A percentile compares a stretch with the other conserved stretches of the same genome.
Conservation (phyloP, 1,140 invertebrate species). For the Drosophila tristis region DNA sequence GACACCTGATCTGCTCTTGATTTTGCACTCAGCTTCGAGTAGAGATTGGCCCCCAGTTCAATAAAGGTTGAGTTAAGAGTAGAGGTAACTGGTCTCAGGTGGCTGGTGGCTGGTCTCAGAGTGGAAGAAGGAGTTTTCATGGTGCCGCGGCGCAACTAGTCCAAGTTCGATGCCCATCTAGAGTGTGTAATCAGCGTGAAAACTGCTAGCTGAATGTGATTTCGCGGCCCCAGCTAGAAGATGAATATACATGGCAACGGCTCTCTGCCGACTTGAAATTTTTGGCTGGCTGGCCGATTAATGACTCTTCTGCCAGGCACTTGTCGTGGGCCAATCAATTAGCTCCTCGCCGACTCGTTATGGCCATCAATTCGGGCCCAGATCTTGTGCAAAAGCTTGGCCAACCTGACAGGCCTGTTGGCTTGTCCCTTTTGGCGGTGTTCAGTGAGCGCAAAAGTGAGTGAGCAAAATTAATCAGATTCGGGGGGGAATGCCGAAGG, state of each 20-base stretch:
- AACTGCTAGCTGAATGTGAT: not conserved
- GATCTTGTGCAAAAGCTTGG: slow-evolving; percentile 23
- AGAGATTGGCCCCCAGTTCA: no score
- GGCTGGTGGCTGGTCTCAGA: no score
- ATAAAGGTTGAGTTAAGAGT: no score
- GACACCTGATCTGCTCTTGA: no score
- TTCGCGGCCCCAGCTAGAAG: slow-evolving; percentile 3
- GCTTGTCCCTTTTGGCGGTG: slow-evolving; percentile 23
- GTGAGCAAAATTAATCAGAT: not conserved
- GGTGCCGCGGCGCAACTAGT: slow-evolving; percentile 4
- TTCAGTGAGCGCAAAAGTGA: not conserved
- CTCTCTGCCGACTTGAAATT: no score
- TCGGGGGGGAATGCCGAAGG: no score
- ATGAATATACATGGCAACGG: not conserved
- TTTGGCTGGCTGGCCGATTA: no score
- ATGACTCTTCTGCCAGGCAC: no score
- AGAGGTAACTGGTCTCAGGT: no score
- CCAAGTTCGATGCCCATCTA: slow-evolving; percentile 26
- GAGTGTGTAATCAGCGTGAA: slow-evolving; percentile 41
- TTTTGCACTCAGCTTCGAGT: no score
- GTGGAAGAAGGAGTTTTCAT: no score
- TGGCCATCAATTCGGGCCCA: slow-evolving; percentile 29
- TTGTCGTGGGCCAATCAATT: slow-evolving; percentile 13
- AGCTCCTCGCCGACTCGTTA: slow-evolving; percentile 8
- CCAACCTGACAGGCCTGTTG: slow-evolving; percentile 31